Percentiles rank a stretch among this genome's conserved stretches.
These are phyloP conservation scores for Glossophaga mutica DNA, from an alignment of 2,797 vertebrate genomes.

Conservation along the genomic window DNA sequence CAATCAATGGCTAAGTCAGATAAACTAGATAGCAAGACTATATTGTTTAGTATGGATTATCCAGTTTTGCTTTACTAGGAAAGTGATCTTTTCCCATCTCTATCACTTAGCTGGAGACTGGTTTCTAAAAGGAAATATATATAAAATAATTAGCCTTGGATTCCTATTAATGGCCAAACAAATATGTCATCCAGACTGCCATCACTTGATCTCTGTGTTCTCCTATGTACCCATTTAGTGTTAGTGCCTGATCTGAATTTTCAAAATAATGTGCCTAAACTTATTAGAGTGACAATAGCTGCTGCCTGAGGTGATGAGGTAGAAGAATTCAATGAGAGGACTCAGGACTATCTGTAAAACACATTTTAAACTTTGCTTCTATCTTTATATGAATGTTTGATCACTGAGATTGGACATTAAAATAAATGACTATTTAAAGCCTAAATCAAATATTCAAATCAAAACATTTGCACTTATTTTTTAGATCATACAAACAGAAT, in stretches of 20 bases:
- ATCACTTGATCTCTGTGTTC: background rate
- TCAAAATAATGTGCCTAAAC: background rate
- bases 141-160: background rate
- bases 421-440: background rate
- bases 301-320: background rate
- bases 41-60: background rate
- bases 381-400: background rate
- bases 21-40: background rate
- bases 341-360: background rate
- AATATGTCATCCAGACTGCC: background rate
- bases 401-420: slow-evolving; percentile 19
- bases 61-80: background rate
- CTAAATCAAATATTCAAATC: slow-evolving; percentile 6
- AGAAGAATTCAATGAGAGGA: background rate
- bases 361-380: background rate
- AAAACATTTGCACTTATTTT: slow-evolving; percentile 7
- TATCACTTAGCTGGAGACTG: background rate
- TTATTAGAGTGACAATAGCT: background rate
- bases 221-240: background rate
- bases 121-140: background rate
- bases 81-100: background rate
- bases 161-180: background rate
- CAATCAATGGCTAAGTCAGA: background rate
- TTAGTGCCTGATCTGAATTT: background rate
- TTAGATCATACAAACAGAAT: background rate